Evolutionary conservation across 23 tunicate species (phyloP).

Genomic region (Aplidium turbinatum): DNA sequence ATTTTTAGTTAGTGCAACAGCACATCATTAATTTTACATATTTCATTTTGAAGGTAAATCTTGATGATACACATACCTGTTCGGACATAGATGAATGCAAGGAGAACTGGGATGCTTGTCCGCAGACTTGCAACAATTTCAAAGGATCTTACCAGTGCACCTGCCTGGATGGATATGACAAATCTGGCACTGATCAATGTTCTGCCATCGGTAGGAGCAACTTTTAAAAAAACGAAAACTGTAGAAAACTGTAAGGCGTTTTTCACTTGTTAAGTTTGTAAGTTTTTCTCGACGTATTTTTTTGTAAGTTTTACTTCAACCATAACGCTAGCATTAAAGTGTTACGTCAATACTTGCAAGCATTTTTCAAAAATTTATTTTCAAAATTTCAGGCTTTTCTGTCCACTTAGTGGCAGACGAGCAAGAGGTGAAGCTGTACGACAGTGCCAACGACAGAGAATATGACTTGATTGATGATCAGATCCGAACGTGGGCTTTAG

Average conservation of each 20-base stretch:
- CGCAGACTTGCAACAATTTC: conserved; percentile 61
- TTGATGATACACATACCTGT: conserved; percentile 57
- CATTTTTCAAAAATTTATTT: neutral
- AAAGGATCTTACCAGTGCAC: conserved; percentile 61
- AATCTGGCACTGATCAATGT: conserved; percentile 42
- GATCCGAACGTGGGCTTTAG: conserved; percentile 39
- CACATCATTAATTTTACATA: too few species aligned
- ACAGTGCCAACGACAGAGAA: conserved; percentile 47
- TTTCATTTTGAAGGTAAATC: conserved; percentile 69
- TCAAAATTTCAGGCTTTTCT: conserved; percentile 37
- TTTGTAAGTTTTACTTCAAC: too few species aligned
- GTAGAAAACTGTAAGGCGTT: too few species aligned
- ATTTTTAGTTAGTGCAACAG: too few species aligned
- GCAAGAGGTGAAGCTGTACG: conserved; percentile 48
- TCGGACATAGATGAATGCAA: conserved; percentile 69
- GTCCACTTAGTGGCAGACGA: conserved; percentile 58
- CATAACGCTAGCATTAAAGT: too few species aligned
- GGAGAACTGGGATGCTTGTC: conserved; percentile 58
- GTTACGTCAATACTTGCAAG: too few species aligned
- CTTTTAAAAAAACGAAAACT: too few species aligned
- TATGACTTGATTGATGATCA: conserved; percentile 41
- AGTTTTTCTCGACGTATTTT: too few species aligned
- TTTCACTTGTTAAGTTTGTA: too few species aligned
- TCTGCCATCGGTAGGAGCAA: conserved; percentile 50
- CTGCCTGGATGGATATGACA: conserved; percentile 58